Conservation (phyloP, 2,113 vertebrate species). For the Cyanoliseus patagonus region DNA sequence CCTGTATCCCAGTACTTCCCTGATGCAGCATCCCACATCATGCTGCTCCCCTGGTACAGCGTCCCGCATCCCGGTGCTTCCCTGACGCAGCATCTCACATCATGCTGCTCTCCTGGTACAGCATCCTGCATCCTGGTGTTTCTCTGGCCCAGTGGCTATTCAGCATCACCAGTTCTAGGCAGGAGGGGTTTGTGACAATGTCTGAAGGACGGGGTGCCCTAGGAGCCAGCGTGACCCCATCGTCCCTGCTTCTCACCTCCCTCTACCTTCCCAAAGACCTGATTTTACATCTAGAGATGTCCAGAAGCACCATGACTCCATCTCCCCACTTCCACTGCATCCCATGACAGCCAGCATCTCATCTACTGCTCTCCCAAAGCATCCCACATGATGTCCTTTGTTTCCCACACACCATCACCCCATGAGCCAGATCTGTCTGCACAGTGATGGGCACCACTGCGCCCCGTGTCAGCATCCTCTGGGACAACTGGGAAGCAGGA, state of each 20-base stretch:
- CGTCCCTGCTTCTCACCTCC: neutral
- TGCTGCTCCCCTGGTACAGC: neutral
- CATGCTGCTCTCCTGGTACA: too few relatives aligned
- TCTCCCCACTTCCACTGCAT: neutral
- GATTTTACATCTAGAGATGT: neutral
- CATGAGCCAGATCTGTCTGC: accelerated
- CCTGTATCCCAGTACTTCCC: accelerated
- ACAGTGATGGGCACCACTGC: accelerated
- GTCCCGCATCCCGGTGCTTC: too few relatives aligned
- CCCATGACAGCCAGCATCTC: accelerated
- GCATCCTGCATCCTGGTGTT: neutral
- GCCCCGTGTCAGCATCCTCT: accelerated
- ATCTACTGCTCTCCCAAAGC: neutral
- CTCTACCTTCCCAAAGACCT: neutral
- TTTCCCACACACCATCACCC: accelerated
- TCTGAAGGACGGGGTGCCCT: neutral
- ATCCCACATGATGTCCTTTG: accelerated
- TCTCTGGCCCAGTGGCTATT: accelerated
- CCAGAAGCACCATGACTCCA: accelerated
- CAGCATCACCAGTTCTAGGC: neutral
- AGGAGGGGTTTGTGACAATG: neutral
- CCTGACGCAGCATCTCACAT: accelerated
- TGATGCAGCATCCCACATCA: too few relatives aligned
- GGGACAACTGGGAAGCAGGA: neutral
- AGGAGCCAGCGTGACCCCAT: neutral